Evolutionary conservation across 1,140 invertebrate genomes (phyloP).

Genomic region (Drosophila lowei): DNA sequence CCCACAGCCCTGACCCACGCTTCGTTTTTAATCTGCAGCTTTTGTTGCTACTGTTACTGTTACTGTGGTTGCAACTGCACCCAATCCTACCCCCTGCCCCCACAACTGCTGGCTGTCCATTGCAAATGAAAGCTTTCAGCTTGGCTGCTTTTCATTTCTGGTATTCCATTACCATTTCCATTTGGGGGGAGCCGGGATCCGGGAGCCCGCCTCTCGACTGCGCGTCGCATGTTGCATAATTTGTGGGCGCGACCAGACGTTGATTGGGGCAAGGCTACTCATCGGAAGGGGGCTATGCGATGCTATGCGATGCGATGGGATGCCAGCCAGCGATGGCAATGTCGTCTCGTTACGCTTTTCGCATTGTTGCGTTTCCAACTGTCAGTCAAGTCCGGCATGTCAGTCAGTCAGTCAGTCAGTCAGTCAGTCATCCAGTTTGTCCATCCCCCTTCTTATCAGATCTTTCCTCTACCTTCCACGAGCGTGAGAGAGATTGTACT

Average conservation of each 20-base stretch:
- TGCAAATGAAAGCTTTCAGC: conserved; percentile 69
- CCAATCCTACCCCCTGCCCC: conserved; percentile 28
- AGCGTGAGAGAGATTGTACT: conserved; percentile 30
- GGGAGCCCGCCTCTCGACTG: conserved; percentile 31
- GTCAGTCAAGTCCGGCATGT: conserved; percentile 34
- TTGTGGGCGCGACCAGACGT: conserved; percentile 68
- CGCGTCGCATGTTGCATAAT: conserved; percentile 69
- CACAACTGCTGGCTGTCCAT: conserved; percentile 30
- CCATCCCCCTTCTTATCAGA: conserved; percentile 18
- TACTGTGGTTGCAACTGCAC: conserved; percentile 26
- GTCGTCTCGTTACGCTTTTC: conserved; percentile 66
- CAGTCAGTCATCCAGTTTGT: conserved; percentile 33
- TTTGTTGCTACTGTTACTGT: conserved; percentile 30
- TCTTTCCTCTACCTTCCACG: conserved; percentile 31
- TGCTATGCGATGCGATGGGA: conserved; percentile 13
- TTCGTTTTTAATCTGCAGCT: conserved; percentile 49
- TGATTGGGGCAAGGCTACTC: conserved; percentile 53
- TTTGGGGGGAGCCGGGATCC: conserved; percentile 40
- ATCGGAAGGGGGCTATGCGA: neutral
- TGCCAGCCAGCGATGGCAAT: conserved; percentile 36
- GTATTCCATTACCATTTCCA: conserved; percentile 64
- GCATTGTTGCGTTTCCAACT: conserved; percentile 70
- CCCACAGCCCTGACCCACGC: conserved; percentile 56
- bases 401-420: conserved; percentile 18
- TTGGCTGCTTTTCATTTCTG: conserved; percentile 77